These are phyloP conservation scores for pig (Sus scrofa) DNA, from an alignment of 2,113 vertebrate genomes.

Conservation along the genomic window T2T-Sscrofa CM000818.6:2001001-2001500, in stretches of 20 bases:
- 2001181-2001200: neutral
- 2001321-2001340: too few relatives aligned
- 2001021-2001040: too few relatives aligned
- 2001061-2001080: accelerated
- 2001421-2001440: neutral
- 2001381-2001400: neutral
- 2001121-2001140: neutral
- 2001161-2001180: neutral
- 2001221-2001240: too few relatives aligned
- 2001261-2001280: too few relatives aligned
- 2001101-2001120: neutral
- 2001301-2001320: too few relatives aligned
- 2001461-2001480: neutral
- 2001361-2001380: neutral
- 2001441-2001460: neutral
- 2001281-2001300: neutral
- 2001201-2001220: neutral
- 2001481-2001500: neutral
- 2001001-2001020: neutral
- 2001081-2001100: neutral
- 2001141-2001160: neutral
- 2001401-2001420: neutral
- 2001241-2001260: neutral
- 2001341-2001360: neutral
- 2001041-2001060: neutral